A percentile compares a stretch with the other conserved stretches of the same genome.
These are phyloP conservation scores for Nineta flava DNA, from an alignment of 2,888 invertebrate species.

Conservation along the genomic window DNA sequence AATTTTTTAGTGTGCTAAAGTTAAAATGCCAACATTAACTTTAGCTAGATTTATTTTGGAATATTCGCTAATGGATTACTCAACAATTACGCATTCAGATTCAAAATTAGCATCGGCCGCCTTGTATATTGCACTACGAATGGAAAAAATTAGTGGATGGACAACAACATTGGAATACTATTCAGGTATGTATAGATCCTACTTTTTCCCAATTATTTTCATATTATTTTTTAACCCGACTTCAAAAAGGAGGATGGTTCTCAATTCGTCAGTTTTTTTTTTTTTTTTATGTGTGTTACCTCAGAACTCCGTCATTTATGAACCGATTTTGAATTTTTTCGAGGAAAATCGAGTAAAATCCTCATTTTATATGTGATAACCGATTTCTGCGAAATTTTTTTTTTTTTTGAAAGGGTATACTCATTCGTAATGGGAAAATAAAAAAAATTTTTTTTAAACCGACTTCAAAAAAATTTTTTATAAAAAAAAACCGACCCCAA, in stretches of 20 bases:
- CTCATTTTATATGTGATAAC: too few relatives aligned
- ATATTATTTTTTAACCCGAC: too few relatives aligned
- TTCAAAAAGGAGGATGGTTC: too few relatives aligned
- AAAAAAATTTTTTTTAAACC: background rate
- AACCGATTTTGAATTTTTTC: too few relatives aligned
- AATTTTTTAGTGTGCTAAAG: constrained; percentile 53
- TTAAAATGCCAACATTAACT: constrained; percentile 83
- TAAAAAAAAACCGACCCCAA: too few relatives aligned
- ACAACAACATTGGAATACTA: constrained; percentile 60
- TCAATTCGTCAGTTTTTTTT: too few relatives aligned
- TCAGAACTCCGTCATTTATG: too few relatives aligned
- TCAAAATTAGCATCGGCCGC: constrained; percentile 83
- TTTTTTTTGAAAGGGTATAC: too few relatives aligned
- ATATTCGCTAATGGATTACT: constrained; percentile 82
- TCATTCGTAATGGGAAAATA: too few relatives aligned
- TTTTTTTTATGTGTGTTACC: too few relatives aligned
- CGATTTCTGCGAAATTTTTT: too few relatives aligned
- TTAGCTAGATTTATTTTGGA: constrained; percentile 90
- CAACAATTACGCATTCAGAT: constrained; percentile 59
- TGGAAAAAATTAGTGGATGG: constrained; percentile 66
- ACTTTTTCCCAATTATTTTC: background rate
- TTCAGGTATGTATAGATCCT: constrained; percentile 35
- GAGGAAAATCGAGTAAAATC: too few relatives aligned
- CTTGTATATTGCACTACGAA: constrained; percentile 71
- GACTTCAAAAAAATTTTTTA: background rate